phyloP scores from a whole-genome alignment of 2,888 invertebrate genomes.

The Tipula vernalis region DNA sequence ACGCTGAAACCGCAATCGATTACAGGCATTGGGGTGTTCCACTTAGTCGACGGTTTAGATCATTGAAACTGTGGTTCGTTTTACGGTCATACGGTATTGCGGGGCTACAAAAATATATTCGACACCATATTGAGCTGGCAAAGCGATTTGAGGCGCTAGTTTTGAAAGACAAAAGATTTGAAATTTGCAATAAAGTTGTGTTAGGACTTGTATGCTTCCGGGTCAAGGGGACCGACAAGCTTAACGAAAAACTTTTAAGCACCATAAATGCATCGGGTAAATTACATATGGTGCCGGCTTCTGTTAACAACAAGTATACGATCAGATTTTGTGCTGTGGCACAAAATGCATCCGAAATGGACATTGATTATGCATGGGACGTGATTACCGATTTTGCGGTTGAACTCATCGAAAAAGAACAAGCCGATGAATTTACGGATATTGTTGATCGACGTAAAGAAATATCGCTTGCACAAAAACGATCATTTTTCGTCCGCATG shows the following conservation, averaged over 20 bases:
- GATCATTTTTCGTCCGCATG: conserved; percentile 96
- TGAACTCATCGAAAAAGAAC: conserved; percentile 59
- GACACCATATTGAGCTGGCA: conserved; percentile 81
- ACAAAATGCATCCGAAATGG: conserved; percentile 73
- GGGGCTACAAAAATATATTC: conserved; percentile 84
- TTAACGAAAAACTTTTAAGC: conserved; percentile 85
- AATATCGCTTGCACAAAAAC: conserved; percentile 75
- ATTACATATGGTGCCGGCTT: conserved; percentile 93
- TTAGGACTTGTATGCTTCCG: conserved; percentile 88
- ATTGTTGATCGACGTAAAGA: conserved; percentile 61
- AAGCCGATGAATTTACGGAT: conserved; percentile 57
- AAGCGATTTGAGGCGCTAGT: conserved; percentile 78
- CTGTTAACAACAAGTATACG: conserved; percentile 77
- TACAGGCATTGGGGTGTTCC: conserved; percentile 98
- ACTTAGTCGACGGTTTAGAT: conserved; percentile 84
- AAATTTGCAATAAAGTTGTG: conserved; percentile 88
- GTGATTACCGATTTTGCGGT: conserved; percentile 69
- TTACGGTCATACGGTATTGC: conserved; percentile 86
- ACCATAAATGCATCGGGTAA: conserved; percentile 90
- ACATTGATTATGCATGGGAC: conserved; percentile 77
- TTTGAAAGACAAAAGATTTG: conserved; percentile 70
- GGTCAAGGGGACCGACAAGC: conserved; percentile 59
- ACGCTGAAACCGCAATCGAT: conserved; percentile 82
- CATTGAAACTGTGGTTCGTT: conserved; percentile 96
- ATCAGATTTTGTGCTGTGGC: conserved; percentile 91